These are phyloP conservation scores for Botrylloides violaceus DNA, from an alignment of 23 tunicate species.

Conservation along the genomic window DNA sequence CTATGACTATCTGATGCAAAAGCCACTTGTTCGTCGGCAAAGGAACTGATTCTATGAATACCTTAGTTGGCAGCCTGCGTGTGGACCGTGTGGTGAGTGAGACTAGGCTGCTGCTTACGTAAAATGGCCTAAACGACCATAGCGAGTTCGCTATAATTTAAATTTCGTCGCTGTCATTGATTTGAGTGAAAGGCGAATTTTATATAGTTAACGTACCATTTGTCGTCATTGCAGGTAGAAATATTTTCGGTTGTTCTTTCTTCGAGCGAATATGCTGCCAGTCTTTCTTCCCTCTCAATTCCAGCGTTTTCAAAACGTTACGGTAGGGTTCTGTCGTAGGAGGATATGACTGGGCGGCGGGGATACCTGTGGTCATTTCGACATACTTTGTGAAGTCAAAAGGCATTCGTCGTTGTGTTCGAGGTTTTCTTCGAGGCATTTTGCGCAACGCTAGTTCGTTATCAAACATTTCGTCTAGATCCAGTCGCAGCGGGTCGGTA, in stretches of 20 bases:
- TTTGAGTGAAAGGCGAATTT: too few relatives aligned
- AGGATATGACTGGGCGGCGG: not conserved
- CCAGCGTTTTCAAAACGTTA: not conserved
- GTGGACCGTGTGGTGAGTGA: too few relatives aligned
- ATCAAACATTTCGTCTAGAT: not conserved
- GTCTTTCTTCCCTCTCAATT: not conserved
- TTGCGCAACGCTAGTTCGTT: not conserved
- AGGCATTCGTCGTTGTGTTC: not conserved
- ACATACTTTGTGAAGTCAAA: not conserved
- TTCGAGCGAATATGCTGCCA: not conserved
- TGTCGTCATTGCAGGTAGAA: not conserved
- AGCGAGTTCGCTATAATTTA: too few relatives aligned
- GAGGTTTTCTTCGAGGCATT: not conserved
- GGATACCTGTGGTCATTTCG: not conserved
- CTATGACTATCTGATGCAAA: too few relatives aligned
- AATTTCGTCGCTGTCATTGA: too few relatives aligned
- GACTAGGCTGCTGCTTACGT: too few relatives aligned
- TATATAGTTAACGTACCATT: too few relatives aligned
- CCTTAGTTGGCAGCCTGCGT: too few relatives aligned
- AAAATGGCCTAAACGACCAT: too few relatives aligned
- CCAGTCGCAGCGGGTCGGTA: not conserved
- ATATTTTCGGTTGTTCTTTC: not conserved
- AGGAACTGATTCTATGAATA: too few relatives aligned
- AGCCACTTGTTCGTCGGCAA: too few relatives aligned
- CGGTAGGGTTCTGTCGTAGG: not conserved